phyloP scores from a whole-genome alignment of 2,888 invertebrate species.

The Hartigia nigra region DNA sequence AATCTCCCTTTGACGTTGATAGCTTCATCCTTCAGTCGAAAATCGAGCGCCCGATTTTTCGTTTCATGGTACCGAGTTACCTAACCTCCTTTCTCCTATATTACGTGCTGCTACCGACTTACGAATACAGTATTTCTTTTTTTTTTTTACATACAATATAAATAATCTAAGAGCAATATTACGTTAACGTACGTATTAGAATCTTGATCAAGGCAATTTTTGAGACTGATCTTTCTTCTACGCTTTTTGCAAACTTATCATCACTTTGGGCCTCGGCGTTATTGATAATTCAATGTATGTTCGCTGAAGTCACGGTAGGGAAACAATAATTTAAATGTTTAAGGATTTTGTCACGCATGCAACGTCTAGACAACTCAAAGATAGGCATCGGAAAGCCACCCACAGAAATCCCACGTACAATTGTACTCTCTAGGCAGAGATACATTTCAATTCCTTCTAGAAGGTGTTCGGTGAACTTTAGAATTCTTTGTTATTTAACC shows the following conservation, averaged over 20 bases:
- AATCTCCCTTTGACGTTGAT: conserved; percentile 20
- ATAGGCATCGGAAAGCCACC: conserved; percentile 12
- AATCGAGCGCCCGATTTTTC: conserved; percentile 15
- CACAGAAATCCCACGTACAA: conserved; percentile 6
- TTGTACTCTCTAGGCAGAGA: neutral
- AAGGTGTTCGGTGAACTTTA: neutral
- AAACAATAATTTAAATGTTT: neutral
- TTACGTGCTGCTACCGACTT: neutral
- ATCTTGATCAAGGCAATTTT: neutral
- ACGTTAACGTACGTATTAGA: neutral
- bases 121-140: neutral
- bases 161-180: neutral
- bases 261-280: neutral
- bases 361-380: conserved; percentile 18
- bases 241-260: neutral
- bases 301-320: neutral
- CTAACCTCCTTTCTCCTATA: neutral
- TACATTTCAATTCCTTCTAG: neutral
- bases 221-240: neutral
- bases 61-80: neutral
- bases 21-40: conserved; percentile 27
- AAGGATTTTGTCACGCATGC: conserved; percentile 11
- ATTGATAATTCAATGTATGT: neutral
- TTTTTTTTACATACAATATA: neutral
- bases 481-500: neutral